phyloP scores from a whole-genome alignment of 2,113 vertebrate species.

The Lepisosteus oculatus region DNA sequence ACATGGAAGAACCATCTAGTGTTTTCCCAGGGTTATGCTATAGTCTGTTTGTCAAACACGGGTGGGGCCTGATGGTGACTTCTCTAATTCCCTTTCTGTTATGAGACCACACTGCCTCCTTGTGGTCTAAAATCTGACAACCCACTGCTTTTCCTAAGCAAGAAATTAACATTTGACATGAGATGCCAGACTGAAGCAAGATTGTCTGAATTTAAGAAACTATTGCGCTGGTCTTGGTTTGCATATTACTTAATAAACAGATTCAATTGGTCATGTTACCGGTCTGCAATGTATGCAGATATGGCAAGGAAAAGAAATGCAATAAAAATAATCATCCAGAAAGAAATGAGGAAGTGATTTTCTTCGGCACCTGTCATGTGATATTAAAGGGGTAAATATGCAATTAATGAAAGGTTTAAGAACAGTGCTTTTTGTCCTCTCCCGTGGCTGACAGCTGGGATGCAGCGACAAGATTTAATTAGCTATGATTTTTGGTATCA shows the following conservation, averaged over 20 bases:
- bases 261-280: no score
- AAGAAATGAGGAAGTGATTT: background rate
- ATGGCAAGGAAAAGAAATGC: no score
- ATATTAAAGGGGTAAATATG: background rate
- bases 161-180: no score
- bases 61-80: background rate
- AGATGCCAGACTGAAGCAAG: no score
- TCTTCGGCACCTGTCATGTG: background rate
- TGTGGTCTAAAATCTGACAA: constrained; percentile 3
- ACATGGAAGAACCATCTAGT: no score
- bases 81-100: background rate
- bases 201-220: no score
- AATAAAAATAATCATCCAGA: background rate
- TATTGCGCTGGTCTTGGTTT: no score
- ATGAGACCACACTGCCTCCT: constrained; percentile 29
- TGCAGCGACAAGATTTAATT: background rate
- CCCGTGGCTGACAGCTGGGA: background rate
- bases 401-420: background rate
- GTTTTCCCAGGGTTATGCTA: no score
- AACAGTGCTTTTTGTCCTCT: background rate
- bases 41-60: background rate
- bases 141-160: background rate
- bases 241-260: no score
- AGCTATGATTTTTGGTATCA: background rate
- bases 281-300: no score